Percentiles rank a stretch among this genome's conserved stretches.
phyloP scores from a whole-genome alignment of 2,113 vertebrate species.

The Caloenas nicobarica region DNA sequence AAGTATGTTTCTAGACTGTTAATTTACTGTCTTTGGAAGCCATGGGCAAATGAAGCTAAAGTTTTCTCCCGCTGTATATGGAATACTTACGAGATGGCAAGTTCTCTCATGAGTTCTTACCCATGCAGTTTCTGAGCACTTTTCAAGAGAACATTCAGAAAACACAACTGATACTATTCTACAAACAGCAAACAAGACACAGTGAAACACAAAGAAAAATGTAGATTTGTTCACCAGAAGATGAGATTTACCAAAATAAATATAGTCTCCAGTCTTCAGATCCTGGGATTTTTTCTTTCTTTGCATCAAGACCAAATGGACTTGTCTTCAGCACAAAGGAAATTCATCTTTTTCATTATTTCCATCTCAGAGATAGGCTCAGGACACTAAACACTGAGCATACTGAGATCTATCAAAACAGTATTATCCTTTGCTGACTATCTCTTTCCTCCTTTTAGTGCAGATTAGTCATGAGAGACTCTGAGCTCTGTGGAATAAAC shows the following conservation, averaged over 20 bases:
- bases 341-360: neutral
- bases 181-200: neutral
- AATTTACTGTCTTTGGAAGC: neutral
- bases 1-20: neutral
- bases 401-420: neutral
- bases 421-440: neutral
- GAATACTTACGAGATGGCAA: neutral
- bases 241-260: neutral
- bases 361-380: neutral
- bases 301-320: neutral
- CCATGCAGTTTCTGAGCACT: neutral
- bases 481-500: neutral
- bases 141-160: neutral
- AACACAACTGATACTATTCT: neutral
- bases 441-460: neutral
- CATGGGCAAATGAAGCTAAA: neutral
- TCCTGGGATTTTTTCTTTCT: neutral
- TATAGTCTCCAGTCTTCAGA: accelerated
- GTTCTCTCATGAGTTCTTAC: neutral
- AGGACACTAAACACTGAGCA: neutral
- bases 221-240: neutral
- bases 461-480: neutral
- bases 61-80: neutral
- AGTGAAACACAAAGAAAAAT: neutral
- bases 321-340: neutral